A percentile compares a stretch with the other conserved stretches of the same genome.
Conservation (phyloP, 2,797 vertebrate genomes). For the Cygnus olor region DNA sequence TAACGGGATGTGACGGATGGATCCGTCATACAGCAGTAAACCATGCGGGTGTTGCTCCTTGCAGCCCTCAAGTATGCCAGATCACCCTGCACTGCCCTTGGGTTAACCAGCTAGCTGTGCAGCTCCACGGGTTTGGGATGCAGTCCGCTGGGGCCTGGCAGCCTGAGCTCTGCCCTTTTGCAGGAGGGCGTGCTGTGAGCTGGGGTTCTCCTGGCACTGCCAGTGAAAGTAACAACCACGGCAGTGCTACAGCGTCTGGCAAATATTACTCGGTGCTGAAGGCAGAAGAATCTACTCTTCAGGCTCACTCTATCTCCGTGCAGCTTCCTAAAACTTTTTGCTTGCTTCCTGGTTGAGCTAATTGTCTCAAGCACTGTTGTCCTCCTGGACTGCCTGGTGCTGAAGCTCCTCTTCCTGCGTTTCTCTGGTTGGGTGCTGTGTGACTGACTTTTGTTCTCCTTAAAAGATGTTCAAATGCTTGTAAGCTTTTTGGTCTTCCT, state of each 20-base stretch:
- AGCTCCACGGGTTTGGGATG: background rate
- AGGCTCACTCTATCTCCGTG: background rate
- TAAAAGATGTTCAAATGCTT: background rate
- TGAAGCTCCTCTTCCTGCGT: background rate
- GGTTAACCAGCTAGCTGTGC: rapidly evolving
- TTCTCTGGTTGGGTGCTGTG: background rate
- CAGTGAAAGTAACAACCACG: background rate
- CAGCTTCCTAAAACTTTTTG: background rate
- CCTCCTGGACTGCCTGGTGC: background rate
- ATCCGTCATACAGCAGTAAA: background rate
- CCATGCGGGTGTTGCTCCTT: background rate
- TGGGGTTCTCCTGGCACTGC: background rate
- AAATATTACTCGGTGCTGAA: rapidly evolving
- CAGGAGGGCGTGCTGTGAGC: background rate
- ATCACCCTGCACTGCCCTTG: background rate
- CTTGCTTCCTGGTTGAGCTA: background rate
- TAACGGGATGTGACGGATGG: background rate
- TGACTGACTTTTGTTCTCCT: background rate
- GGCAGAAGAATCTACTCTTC: background rate
- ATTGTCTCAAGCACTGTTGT: background rate
- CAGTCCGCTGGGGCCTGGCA: background rate
- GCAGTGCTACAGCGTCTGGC: background rate
- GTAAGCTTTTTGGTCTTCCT: background rate
- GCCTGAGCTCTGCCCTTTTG: background rate
- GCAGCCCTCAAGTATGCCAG: background rate